Evolutionary conservation across 2,888 invertebrate genomes (phyloP).

Genomic region (Drosophila leonis): DNA sequence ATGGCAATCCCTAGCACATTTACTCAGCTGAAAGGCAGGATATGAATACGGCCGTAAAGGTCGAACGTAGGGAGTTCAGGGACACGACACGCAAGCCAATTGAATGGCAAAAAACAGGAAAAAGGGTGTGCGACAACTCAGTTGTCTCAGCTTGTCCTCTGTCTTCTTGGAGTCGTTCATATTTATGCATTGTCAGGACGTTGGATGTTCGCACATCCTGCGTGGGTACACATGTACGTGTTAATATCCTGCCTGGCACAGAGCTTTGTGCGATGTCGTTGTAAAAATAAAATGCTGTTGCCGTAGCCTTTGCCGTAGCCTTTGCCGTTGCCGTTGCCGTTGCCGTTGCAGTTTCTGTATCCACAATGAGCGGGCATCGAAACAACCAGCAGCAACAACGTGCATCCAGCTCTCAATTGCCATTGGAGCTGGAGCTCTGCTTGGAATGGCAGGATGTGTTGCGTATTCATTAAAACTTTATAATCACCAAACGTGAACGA

Average conservation of each 20-base stretch:
- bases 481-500: constrained; percentile 75
- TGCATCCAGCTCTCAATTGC: constrained; percentile 50
- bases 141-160: not conserved
- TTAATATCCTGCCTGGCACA: constrained; percentile 69
- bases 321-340: constrained; percentile 61
- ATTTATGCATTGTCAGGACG: constrained; percentile 66
- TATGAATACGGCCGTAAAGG: constrained; percentile 55
- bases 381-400: constrained; percentile 42
- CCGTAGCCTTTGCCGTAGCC: constrained; percentile 62
- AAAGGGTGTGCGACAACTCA: constrained; percentile 40
- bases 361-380: constrained; percentile 15
- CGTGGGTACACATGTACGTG: constrained; percentile 67
- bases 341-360: constrained; percentile 59
- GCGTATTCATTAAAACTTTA: constrained; percentile 81
- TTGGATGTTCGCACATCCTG: constrained; percentile 62
- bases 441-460: constrained; percentile 47
- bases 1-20: constrained; percentile 70
- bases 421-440: constrained; percentile 12
- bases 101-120: constrained; percentile 33
- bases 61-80: constrained; percentile 34
- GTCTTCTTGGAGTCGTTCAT: constrained; percentile 58
- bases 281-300: constrained; percentile 74
- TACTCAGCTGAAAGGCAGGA: constrained; percentile 22
- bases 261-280: constrained; percentile 59
- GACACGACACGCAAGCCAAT: constrained; percentile 65